These are phyloP conservation scores for Nothura maculosa DNA, from an alignment of 2,797 vertebrate species.

Conservation along the genomic window DNA sequence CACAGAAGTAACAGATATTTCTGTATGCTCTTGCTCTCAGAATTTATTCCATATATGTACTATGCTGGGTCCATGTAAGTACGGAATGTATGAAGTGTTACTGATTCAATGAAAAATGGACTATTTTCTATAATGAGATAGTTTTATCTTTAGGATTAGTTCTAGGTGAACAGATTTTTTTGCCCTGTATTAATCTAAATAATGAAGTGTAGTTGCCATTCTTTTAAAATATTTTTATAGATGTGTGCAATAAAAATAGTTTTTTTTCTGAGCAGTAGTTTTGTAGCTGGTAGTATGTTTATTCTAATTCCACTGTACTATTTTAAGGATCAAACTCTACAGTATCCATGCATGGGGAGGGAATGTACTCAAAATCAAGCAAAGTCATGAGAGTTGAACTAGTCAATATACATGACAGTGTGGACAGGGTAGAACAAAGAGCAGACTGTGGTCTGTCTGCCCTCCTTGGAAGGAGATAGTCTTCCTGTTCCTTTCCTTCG, in stretches of 20 bases:
- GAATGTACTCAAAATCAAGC: neutral
- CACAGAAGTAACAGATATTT: neutral
- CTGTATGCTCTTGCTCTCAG: neutral
- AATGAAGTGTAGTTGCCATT: neutral
- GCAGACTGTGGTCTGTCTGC: neutral
- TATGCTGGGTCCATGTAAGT: neutral
- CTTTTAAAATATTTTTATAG: neutral
- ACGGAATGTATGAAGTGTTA: neutral
- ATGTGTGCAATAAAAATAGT: neutral
- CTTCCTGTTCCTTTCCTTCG: neutral
- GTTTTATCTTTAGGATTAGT: neutral
- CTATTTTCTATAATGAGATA: neutral
- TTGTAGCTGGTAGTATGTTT: neutral
- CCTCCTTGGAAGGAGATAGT: neutral
- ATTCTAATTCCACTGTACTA: neutral
- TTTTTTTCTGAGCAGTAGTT: neutral
- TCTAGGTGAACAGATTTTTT: neutral
- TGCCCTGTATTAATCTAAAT: neutral
- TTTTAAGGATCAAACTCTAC: neutral
- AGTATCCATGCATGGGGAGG: neutral
- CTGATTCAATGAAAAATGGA: neutral
- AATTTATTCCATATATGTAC: neutral
- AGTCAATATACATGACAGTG: neutral
- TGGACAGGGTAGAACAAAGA: neutral
- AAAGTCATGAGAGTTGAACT: neutral